A percentile compares a stretch with the other conserved stretches of the same genome.
These are phyloP conservation scores for Drosophila nannoptera DNA, from an alignment of 1,140 invertebrate species.

Conservation along the genomic window DNA sequence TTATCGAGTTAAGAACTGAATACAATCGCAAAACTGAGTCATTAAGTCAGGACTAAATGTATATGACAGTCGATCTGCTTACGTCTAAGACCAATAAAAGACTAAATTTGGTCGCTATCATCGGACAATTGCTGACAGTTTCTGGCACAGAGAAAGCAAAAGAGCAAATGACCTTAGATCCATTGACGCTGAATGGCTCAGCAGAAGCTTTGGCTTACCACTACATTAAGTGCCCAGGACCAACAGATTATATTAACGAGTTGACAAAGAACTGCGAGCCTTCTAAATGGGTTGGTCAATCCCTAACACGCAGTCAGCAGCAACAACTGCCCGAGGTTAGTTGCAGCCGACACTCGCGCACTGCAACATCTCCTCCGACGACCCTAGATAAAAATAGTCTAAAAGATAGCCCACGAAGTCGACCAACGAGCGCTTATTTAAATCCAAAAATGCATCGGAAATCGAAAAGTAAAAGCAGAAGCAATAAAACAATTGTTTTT, in stretches of 20 bases:
- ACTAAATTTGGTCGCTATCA: neutral
- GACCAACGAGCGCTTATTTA: constrained; percentile 15
- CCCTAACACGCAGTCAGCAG: neutral
- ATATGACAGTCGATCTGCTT: neutral
- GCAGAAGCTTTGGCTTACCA: neutral
- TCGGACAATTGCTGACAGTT: neutral
- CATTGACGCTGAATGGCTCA: neutral
- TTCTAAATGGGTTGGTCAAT: neutral
- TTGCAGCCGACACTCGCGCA: neutral
- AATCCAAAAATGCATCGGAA: constrained; percentile 60
- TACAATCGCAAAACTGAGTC: no score
- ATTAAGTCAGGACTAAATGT: no score
- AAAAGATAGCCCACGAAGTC: constrained; percentile 37
- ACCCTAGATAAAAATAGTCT: constrained; percentile 27
- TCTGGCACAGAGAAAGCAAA: neutral
- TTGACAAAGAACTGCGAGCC: neutral
- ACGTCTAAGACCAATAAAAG: neutral
- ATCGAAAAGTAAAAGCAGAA: constrained; percentile 58
- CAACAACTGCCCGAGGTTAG: no score
- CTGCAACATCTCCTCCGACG: constrained; percentile 4
- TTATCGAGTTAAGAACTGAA: neutral
- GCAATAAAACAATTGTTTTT: neutral
- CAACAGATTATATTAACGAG: no score
- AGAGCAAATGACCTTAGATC: neutral
- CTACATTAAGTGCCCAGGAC: neutral